These are phyloP conservation scores for Xerus rutilus DNA, from an alignment of 2,797 vertebrate species.

Conservation along the genomic window DNA sequence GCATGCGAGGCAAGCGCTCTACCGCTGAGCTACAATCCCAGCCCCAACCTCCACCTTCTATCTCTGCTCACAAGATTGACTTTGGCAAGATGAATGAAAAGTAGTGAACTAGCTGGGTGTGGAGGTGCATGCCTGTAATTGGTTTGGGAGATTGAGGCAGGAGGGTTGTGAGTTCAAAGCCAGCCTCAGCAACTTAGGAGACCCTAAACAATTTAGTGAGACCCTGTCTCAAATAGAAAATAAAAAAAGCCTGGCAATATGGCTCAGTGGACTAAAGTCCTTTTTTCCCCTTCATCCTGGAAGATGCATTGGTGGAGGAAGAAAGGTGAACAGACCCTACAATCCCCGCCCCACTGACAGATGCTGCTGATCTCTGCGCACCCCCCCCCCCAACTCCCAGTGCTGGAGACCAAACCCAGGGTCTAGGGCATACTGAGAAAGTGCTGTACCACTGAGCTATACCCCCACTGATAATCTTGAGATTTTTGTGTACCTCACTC, in stretches of 20 bases:
- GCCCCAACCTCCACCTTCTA: neutral
- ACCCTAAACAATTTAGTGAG: too few species aligned
- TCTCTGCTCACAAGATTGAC: neutral
- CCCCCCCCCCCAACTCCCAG: neutral
- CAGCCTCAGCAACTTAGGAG: too few species aligned
- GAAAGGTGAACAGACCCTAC: neutral
- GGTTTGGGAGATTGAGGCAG: too few species aligned
- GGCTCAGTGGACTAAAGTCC: neutral
- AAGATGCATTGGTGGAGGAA: neutral
- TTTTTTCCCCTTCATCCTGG: neutral
- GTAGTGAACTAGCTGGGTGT: neutral
- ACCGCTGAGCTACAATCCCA: too few species aligned
- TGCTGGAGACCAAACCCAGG: too few species aligned
- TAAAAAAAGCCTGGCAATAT: too few species aligned
- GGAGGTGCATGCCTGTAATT: too few species aligned
- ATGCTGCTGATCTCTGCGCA: too few species aligned
- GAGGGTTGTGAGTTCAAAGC: too few species aligned
- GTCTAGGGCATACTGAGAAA: neutral
- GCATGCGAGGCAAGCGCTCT: too few species aligned
- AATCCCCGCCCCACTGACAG: too few species aligned
- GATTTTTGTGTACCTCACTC: neutral
- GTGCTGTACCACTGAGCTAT: neutral
- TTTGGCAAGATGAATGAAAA: neutral
- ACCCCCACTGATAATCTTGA: neutral
- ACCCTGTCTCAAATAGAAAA: too few species aligned